A percentile compares a stretch with the other conserved stretches of the same genome.
Conservation (phyloP, 2,113 vertebrate species). For the Plecotus auritus region DNA sequence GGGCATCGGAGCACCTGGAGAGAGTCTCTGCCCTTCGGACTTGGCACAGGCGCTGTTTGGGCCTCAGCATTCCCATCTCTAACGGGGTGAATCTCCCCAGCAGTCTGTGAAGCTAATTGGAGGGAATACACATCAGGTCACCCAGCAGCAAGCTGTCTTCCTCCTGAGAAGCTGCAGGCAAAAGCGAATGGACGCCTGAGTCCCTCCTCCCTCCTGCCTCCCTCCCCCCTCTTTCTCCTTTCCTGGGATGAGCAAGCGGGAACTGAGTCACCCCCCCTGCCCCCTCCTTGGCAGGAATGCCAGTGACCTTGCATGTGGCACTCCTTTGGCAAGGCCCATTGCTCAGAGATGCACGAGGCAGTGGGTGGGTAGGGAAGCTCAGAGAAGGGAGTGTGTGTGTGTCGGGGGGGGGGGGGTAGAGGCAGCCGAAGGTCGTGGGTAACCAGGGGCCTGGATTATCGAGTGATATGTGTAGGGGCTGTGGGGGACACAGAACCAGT, state of each 20-base stretch:
- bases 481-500: neutral
- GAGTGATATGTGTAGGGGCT: neutral
- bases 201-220: neutral
- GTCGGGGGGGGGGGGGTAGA: neutral
- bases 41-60: neutral
- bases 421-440: neutral
- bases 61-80: neutral
- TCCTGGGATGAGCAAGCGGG: conserved; percentile 64
- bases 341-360: conserved; percentile 42
- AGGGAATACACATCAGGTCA: neutral
- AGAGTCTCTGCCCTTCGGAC: neutral
- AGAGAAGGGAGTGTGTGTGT: neutral
- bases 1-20: neutral
- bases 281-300: conserved; percentile 60
- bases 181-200: neutral
- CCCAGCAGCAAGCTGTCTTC: neutral
- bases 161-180: neutral
- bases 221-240: neutral
- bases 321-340: conserved; percentile 13
- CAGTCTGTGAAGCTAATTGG: neutral
- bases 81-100: neutral
- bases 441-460: neutral
- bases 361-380: neutral
- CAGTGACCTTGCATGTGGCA: conserved; percentile 60
- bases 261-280: conserved; percentile 68